Percentiles rank a stretch among this genome's conserved stretches.
Conservation (phyloP, 2,113 vertebrate species). For the Laterallus jamaicensis region DNA sequence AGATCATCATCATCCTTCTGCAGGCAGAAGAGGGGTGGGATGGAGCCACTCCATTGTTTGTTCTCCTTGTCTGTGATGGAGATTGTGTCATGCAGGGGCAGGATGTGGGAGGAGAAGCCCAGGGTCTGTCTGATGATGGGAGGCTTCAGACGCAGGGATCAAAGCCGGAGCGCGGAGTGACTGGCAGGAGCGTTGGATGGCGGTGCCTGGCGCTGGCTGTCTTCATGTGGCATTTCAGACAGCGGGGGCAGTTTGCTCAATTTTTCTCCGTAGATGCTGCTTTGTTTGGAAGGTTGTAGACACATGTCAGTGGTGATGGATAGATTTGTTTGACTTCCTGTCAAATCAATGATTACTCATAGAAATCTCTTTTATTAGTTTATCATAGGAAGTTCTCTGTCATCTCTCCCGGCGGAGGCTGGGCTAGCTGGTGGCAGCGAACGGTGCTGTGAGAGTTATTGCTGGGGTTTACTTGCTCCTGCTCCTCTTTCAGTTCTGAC, state of each 20-base stretch:
- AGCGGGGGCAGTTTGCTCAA: slow-evolving; percentile 40
- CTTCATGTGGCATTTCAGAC: slow-evolving; percentile 37
- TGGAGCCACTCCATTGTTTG: background rate
- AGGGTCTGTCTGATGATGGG: background rate
- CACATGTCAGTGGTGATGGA: slow-evolving; percentile 68
- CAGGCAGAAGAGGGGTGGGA: background rate
- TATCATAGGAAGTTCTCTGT: slow-evolving; percentile 68
- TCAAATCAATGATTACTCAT: slow-evolving; percentile 72
- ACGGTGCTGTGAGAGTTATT: background rate
- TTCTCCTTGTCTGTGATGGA: background rate
- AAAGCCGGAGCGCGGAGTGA: background rate
- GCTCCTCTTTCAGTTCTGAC: background rate
- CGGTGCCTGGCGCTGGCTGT: background rate
- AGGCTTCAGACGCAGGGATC: background rate
- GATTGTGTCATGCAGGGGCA: background rate
- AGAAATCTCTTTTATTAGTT: slow-evolving; percentile 74
- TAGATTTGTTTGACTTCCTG: slow-evolving; percentile 73
- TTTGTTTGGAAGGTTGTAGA: slow-evolving; percentile 65
- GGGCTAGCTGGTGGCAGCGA: slow-evolving; percentile 18
- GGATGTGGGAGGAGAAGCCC: slow-evolving; percentile 7
- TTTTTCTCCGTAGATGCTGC: slow-evolving; percentile 13
- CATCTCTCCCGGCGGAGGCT: slow-evolving; percentile 54
- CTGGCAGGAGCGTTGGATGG: background rate
- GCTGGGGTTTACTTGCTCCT: background rate
- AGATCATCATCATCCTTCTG: background rate